A percentile compares a stretch with the other conserved stretches of the same genome.
Conservation (phyloP, 2,113 vertebrate species). For the Numenius arquata region DNA sequence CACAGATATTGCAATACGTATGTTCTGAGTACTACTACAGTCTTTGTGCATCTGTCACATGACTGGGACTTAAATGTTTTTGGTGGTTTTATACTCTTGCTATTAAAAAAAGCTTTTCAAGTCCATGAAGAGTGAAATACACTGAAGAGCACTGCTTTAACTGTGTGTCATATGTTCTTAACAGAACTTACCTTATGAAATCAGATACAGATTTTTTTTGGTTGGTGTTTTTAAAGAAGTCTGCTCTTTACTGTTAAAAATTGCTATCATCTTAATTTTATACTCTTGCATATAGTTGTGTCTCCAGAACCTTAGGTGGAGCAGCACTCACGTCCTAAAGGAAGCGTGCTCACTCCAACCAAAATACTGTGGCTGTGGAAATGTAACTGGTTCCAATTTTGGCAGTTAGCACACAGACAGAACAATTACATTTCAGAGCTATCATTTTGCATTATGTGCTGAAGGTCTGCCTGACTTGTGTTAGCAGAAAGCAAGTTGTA, state of each 20-base stretch:
- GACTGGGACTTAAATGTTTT: not conserved
- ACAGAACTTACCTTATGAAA: not conserved
- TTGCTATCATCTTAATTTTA: not conserved
- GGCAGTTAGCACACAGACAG: not conserved
- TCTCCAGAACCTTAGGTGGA: not conserved
- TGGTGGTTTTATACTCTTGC: not conserved
- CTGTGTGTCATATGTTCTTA: not conserved
- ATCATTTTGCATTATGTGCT: not conserved
- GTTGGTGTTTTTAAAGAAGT: not conserved
- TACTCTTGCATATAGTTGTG: not conserved
- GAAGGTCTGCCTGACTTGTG: not conserved
- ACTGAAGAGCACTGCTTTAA: not conserved
- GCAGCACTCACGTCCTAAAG: not conserved
- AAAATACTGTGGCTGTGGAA: not conserved
- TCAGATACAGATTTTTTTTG: not conserved
- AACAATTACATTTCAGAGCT: not conserved
- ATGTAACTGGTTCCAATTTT: not conserved
- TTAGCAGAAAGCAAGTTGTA: not conserved
- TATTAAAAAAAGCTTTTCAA: not conserved
- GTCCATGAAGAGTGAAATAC: not conserved
- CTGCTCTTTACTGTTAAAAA: not conserved
- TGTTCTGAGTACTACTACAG: not conserved
- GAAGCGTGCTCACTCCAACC: not conserved
- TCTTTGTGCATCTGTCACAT: not conserved
- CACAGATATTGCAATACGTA: not conserved